phyloP scores from a whole-genome alignment of 2,888 invertebrate genomes.

The Macaria notata region DNA sequence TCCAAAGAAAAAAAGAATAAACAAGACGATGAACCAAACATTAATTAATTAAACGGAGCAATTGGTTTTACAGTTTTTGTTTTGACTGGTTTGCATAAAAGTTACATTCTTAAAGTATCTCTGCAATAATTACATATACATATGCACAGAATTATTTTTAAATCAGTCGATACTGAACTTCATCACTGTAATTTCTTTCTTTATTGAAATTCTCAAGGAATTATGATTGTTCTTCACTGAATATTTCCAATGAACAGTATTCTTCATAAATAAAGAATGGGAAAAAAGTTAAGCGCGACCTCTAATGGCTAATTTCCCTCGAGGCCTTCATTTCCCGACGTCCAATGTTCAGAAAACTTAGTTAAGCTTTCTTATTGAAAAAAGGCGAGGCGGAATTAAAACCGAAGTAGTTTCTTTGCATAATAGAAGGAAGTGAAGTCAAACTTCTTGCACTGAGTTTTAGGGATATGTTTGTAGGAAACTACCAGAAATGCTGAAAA shows the following conservation, averaged over 20 bases:
- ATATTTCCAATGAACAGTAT: conserved; percentile 14
- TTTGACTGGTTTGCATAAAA: no score
- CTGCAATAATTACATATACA: no score
- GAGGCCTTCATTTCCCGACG: conserved; percentile 64
- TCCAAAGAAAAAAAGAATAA: background rate
- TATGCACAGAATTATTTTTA: no score
- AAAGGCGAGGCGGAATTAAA: conserved; percentile 43
- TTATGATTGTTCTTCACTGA: no score
- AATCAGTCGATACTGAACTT: no score
- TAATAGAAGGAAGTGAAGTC: conserved; percentile 1
- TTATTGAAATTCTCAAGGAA: no score
- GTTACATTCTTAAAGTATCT: no score
- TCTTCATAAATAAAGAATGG: conserved; percentile 58
- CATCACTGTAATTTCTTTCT: no score
- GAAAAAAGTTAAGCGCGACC: conserved; percentile 64
- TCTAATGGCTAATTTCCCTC: conserved; percentile 72
- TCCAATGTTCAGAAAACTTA: conserved; percentile 48
- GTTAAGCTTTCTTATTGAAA: conserved; percentile 47
- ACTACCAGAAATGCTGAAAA: no score
- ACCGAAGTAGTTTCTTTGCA: conserved; percentile 15
- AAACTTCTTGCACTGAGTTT: background rate
- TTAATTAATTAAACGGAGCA: no score
- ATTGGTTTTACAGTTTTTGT: no score
- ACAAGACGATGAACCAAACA: background rate
- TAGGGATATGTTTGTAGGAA: background rate